Evolutionary conservation across 2,797 vertebrate genomes (phyloP).

Genomic region (Spinibarbus caldwelli): DNA sequence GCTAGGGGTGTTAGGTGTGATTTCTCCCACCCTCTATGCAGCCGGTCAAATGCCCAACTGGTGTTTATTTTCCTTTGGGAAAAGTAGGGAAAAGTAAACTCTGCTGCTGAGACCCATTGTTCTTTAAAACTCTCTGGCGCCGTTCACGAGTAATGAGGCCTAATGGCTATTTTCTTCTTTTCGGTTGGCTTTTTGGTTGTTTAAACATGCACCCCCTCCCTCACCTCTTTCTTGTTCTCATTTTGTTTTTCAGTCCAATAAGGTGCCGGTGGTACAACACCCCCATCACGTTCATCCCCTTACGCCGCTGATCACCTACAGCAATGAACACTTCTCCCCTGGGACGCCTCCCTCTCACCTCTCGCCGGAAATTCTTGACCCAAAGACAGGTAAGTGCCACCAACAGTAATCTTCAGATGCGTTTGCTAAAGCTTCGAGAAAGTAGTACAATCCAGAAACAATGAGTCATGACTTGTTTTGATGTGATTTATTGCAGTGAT

Average conservation of each 20-base stretch:
- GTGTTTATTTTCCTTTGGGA: slow-evolving; percentile 45
- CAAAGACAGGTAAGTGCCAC: slow-evolving; percentile 86
- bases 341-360: slow-evolving; percentile 48
- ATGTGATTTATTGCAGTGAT: not conserved
- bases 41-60: slow-evolving; percentile 38
- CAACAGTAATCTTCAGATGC: not conserved
- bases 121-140: slow-evolving; percentile 44
- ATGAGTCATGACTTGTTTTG: not conserved
- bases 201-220: not conserved
- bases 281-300: slow-evolving; percentile 92
- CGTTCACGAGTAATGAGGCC: slow-evolving; percentile 3
- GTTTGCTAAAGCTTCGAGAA: not conserved
- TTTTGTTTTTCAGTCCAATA: slow-evolving; percentile 73
- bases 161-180: slow-evolving; percentile 34
- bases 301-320: slow-evolving; percentile 98
- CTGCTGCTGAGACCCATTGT: slow-evolving; percentile 41
- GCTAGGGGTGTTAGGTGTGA: slow-evolving; percentile 33
- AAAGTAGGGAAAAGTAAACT: slow-evolving; percentile 50
- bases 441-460: not conserved
- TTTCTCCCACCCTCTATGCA: slow-evolving; percentile 27
- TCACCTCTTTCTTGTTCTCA: not conserved
- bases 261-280: slow-evolving; percentile 86
- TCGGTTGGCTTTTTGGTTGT: not conserved
- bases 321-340: slow-evolving; percentile 80
- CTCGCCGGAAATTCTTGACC: slow-evolving; percentile 85